phyloP scores from a whole-genome alignment of 2,113 vertebrate species.

The Xenopus borealis region DNA sequence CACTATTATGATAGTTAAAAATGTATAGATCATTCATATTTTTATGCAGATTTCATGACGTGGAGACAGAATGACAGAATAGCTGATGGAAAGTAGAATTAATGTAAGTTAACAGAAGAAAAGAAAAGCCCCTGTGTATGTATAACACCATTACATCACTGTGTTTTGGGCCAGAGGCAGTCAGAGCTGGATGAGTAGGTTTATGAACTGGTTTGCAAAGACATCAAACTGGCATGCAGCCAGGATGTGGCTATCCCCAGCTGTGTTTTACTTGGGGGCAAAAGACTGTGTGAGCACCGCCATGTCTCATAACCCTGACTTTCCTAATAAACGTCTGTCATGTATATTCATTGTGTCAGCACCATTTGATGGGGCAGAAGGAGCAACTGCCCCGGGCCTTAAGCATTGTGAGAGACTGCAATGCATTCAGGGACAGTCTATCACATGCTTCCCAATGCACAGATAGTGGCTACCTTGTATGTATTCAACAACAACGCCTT shows the following conservation, averaged over 20 bases:
- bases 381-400: slow-evolving; percentile 30
- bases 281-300: background rate
- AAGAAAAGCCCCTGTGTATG: too few species aligned
- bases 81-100: too few species aligned
- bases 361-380: slow-evolving; percentile 29
- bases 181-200: slow-evolving; percentile 8
- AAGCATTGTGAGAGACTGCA: background rate
- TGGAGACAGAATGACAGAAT: too few species aligned
- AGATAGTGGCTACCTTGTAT: background rate
- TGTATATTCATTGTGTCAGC: slow-evolving; percentile 38
- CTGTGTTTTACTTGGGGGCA: slow-evolving; percentile 9
- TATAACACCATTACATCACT: background rate
- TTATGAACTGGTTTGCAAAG: slow-evolving; percentile 18
- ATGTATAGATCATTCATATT: too few species aligned
- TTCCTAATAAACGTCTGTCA: slow-evolving; percentile 33
- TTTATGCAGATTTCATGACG: too few species aligned
- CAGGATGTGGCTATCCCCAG: background rate
- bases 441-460: background rate
- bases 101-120: too few species aligned
- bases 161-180: background rate
- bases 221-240: slow-evolving; percentile 25
- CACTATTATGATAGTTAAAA: too few species aligned
- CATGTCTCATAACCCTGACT: slow-evolving; percentile 16
- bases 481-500: background rate
- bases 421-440: slow-evolving; percentile 1